Evolutionary conservation across 1,140 invertebrate species (phyloP).

Genomic region (Cotesia glomerata): DNA sequence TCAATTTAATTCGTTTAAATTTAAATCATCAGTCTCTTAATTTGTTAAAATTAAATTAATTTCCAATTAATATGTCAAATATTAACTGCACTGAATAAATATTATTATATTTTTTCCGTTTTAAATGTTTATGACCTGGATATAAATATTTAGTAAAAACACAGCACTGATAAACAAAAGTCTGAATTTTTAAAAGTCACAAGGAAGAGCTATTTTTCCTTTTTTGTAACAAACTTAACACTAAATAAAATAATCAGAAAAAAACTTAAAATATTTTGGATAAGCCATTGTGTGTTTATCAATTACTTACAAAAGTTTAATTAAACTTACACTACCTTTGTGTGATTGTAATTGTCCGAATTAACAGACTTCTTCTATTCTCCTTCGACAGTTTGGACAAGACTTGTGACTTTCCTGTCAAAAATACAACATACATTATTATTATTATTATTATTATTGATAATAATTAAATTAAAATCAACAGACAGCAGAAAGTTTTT

Average conservation of each 20-base stretch:
- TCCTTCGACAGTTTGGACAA: conserved; percentile 23
- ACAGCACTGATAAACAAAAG: neutral
- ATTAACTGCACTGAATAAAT: no score
- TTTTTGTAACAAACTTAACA: neutral
- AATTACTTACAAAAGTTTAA: neutral
- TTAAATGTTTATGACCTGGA: no score
- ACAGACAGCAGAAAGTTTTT: no score
- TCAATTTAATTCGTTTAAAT: neutral
- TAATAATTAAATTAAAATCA: neutral
- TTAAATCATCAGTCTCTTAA: conserved; percentile 21
- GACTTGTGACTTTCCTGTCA: conserved; percentile 14
- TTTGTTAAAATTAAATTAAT: neutral
- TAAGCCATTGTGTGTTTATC: no score
- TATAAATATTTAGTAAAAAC: no score
- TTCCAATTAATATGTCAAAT: conserved; percentile 11
- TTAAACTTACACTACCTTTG: neutral
- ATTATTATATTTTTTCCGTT: neutral
- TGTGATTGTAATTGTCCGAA: neutral
- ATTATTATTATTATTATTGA: neutral
- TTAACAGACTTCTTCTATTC: conserved; percentile 16
- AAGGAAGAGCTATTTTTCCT: neutral
- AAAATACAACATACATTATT: neutral
- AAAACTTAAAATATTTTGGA: neutral
- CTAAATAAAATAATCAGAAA: neutral
- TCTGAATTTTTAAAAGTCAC: conserved; percentile 1